Evolutionary conservation across 1,140 invertebrate genomes (phyloP).

Genomic region (Aphis craccivora): DNA sequence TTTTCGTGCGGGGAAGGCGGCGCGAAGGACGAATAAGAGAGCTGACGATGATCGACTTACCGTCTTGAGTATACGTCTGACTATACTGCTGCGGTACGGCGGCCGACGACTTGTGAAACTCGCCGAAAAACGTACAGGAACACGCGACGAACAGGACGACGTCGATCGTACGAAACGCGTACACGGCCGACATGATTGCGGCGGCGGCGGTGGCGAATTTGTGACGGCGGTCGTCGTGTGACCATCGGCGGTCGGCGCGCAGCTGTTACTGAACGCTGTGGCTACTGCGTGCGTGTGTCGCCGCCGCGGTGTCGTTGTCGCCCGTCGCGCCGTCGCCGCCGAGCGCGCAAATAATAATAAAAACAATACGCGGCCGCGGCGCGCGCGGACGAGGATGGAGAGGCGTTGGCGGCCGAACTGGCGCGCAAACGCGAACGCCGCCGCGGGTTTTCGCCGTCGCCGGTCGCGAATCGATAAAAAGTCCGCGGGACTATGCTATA

Average conservation of each 20-base stretch:
- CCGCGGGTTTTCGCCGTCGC: background rate
- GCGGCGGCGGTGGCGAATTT: background rate
- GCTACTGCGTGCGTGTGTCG: background rate
- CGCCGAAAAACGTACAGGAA: background rate
- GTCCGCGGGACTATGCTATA: background rate
- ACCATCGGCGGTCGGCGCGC: slow-evolving; percentile 46
- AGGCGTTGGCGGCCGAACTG: background rate
- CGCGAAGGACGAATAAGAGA: background rate
- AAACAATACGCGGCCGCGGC: background rate
- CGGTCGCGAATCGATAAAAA: slow-evolving; percentile 46
- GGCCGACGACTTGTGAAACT: background rate
- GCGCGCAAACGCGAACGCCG: slow-evolving; percentile 21
- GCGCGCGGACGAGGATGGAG: background rate
- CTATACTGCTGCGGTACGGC: background rate
- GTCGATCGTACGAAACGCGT: background rate
- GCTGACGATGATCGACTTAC: slow-evolving; percentile 15
- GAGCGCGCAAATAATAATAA: slow-evolving; percentile 13
- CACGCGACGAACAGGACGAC: slow-evolving; percentile 3
- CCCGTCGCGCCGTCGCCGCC: slow-evolving; percentile 15
- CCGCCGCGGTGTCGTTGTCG: slow-evolving; percentile 15
- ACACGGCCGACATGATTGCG: background rate
- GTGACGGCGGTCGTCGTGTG: background rate
- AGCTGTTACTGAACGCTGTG: slow-evolving; percentile 44
- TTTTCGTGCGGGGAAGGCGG: background rate
- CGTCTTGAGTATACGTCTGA: slow-evolving; percentile 1